phyloP scores from a whole-genome alignment of 2,797 vertebrate genomes.

The Taenioides sp. region DNA sequence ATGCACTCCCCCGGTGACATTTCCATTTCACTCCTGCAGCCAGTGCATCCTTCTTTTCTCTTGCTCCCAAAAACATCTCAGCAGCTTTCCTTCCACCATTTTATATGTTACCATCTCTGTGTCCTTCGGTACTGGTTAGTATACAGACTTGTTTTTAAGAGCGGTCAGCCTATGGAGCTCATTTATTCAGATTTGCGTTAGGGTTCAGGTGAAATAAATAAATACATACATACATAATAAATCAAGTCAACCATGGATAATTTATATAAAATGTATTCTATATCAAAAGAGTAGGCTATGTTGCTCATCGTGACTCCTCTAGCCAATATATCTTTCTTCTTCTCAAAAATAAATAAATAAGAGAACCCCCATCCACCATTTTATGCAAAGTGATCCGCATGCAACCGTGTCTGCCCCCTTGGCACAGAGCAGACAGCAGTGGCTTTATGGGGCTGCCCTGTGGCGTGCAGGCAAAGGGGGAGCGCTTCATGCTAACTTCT shows the following conservation, averaged over 20 bases:
- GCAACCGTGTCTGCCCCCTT: slow-evolving; percentile 36
- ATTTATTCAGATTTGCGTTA: not conserved
- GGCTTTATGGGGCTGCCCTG: slow-evolving; percentile 46
- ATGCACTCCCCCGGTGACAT: slow-evolving; percentile 62
- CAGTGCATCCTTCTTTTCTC: slow-evolving; percentile 34
- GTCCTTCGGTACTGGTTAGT: slow-evolving; percentile 34
- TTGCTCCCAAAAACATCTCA: slow-evolving; percentile 41
- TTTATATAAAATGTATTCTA: not conserved
- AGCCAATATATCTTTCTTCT: not conserved
- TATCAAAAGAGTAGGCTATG: not conserved
- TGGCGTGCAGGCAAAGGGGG: slow-evolving; percentile 34
- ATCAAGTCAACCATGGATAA: not conserved
- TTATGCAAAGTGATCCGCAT: slow-evolving; percentile 45
- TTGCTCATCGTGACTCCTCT: not conserved
- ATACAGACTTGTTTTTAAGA: slow-evolving; percentile 32
- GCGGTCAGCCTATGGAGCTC: slow-evolving; percentile 22
- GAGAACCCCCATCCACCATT: slow-evolving; percentile 28
- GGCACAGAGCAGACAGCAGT: slow-evolving; percentile 10
- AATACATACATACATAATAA: too few species aligned
- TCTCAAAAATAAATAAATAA: slow-evolving; percentile 20
- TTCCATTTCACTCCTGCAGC: slow-evolving; percentile 64
- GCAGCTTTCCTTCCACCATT: slow-evolving; percentile 29
- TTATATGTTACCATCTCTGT: slow-evolving; percentile 34
- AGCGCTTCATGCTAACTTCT: slow-evolving; percentile 71
- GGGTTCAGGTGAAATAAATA: not conserved